phyloP scores from a whole-genome alignment of 2,797 vertebrate species.

The Iguana delicatissima region DNA sequence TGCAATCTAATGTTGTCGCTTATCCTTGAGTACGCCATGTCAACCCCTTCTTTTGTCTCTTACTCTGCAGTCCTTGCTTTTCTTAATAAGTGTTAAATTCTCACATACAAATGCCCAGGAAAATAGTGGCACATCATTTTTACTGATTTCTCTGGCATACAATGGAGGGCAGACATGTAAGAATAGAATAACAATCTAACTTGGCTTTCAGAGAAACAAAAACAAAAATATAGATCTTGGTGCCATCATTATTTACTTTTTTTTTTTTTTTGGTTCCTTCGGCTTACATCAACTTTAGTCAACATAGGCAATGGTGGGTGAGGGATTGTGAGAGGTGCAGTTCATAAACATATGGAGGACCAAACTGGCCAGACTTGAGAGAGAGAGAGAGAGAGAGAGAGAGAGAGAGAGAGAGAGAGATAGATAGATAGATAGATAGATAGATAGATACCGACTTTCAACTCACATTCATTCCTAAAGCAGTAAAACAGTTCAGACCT shows the following conservation, averaged over 20 bases:
- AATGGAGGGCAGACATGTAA: not conserved
- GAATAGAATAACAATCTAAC: not conserved
- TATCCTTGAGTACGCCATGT: conserved; percentile 39
- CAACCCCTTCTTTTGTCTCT: conserved; percentile 41
- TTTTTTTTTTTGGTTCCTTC: too few relatives aligned
- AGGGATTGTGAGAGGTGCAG: too few relatives aligned
- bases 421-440: too few relatives aligned
- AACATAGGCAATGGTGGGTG: too few relatives aligned
- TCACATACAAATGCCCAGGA: conserved; percentile 31
- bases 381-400: too few relatives aligned
- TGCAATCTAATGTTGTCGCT: conserved; percentile 48
- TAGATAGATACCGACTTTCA: too few relatives aligned
- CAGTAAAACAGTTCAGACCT: too few relatives aligned
- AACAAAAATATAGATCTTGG: not conserved
- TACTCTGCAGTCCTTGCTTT: conserved; percentile 18
- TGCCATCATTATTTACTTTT: not conserved
- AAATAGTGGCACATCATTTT: conserved; percentile 32
- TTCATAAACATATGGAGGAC: too few relatives aligned
- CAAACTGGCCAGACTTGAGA: too few relatives aligned
- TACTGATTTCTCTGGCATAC: conserved; percentile 25
- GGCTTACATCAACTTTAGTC: too few relatives aligned
- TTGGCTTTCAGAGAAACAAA: not conserved
- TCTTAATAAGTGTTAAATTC: conserved; percentile 34
- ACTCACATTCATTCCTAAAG: too few relatives aligned
- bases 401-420: too few relatives aligned